phyloP scores from a whole-genome alignment of 2,888 invertebrate species.

The Ethmia dodecea region DNA sequence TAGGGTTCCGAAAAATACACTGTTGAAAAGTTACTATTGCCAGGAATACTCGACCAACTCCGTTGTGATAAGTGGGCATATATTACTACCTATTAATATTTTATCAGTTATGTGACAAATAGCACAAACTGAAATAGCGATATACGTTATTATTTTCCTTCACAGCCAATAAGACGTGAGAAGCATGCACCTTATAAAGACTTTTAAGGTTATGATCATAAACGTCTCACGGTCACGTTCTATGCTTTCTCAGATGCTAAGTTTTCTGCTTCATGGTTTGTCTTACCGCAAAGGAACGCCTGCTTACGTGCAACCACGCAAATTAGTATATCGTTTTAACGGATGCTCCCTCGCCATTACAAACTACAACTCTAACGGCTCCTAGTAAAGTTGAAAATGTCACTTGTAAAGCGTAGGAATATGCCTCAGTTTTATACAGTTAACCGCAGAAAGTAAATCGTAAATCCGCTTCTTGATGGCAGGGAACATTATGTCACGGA shows the following conservation, averaged over 20 bases:
- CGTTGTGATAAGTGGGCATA: no score
- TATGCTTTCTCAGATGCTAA: slow-evolving; percentile 21
- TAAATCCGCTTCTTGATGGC: slow-evolving; percentile 35
- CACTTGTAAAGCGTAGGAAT: not conserved
- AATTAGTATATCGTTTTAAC: slow-evolving; percentile 56
- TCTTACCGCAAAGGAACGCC: slow-evolving; percentile 36
- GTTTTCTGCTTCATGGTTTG: slow-evolving; percentile 26
- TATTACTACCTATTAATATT: no score
- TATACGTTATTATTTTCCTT: no score
- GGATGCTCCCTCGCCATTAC: slow-evolving; percentile 18
- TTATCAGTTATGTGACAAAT: no score
- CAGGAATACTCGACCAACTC: no score
- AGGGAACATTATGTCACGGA: slow-evolving; percentile 42
- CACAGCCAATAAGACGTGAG: no score
- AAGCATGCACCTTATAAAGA: no score
- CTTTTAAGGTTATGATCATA: slow-evolving; percentile 13
- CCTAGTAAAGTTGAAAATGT: slow-evolving; percentile 4
- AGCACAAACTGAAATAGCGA: no score
- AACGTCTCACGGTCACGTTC: slow-evolving; percentile 23
- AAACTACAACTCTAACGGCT: slow-evolving; percentile 21
- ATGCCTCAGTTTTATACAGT: slow-evolving; percentile 37
- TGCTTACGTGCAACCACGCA: slow-evolving; percentile 46
- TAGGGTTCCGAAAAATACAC: no score
- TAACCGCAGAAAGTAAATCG: slow-evolving; percentile 52
- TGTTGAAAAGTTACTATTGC: no score